Base-by-base conservation (phyloP, 1,140 invertebrate genomes). In the Sitobion miscanthi region DNA sequence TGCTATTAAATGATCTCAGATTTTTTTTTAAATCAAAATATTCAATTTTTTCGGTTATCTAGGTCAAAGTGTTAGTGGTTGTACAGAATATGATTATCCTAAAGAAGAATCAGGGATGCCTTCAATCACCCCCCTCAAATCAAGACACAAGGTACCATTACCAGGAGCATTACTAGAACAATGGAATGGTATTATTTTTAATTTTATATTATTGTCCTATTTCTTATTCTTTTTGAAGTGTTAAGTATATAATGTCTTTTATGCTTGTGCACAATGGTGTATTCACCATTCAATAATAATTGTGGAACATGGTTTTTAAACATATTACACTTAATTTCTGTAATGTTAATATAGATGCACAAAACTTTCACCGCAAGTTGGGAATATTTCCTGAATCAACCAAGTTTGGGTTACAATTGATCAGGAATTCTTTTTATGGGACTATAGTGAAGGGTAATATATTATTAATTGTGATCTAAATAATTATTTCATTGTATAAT, bases 351-450 rank as follows among this genome's bases (percentile, higher is more conserved):
- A 94, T 94, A 98, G 98, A 98, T 96, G 97, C 98, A 96, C 98
- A 93, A 85, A 93, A 99, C 95, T 98, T 97, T 94, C 98, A 99
- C 95, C 99, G 98, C 95, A 97, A 98, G 95, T 99, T 99, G 98
- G 99, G 99, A 14, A 95, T 99, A 14, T 99, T 99, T 96, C 97
- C 98, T 93, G 98, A 99, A 99, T 99, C 94, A 97, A 97, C 49
- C 96, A 99, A 95, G 99, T 99, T 0, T 99, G 99, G 99, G 95
- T 99, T 38, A 98, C 98, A 47, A 98, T 99, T 94, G 99, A 99
- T 95, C 99, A 98, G 95, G 98, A 99, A 96, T 98, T 99, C 94
- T 99, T 99, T 96, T 96, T 99, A 4, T 99, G 98, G 98, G 97
- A 97, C 83, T 99, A 98, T 96, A 98, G 98, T 95, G 97, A 98